These are phyloP conservation scores for Pogonocichla stellata DNA, from an alignment of 2,113 vertebrate genomes.

Conservation along the genomic window DNA sequence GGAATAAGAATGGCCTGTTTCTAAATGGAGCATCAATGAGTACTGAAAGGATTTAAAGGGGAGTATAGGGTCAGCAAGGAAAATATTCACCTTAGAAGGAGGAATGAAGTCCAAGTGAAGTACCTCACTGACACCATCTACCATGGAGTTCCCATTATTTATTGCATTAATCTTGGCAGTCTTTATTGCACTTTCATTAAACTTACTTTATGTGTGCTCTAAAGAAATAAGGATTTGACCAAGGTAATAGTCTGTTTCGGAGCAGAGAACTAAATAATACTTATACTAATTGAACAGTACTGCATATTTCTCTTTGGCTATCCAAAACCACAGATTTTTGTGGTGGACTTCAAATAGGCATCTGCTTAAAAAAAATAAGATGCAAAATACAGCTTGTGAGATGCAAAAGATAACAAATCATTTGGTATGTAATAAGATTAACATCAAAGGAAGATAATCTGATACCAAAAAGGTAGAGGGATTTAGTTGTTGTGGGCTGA, in stretches of 20 bases:
- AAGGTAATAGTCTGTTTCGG: background rate
- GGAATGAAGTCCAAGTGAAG: background rate
- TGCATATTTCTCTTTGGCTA: background rate
- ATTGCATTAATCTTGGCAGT: background rate
- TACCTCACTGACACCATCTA: background rate
- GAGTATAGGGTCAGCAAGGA: background rate
- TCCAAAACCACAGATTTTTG: background rate
- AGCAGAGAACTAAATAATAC: background rate
- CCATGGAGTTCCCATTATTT: background rate
- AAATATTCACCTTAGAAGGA: background rate
- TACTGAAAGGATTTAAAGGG: background rate
- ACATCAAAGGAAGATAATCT: background rate
- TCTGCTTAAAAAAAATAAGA: background rate
- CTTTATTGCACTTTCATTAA: background rate
- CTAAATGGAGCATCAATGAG: background rate
- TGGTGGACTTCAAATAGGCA: background rate
- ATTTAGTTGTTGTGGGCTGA: background rate
- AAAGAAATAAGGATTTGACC: background rate
- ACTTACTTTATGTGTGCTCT: background rate
- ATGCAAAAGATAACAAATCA: background rate
- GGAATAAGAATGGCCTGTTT: background rate
- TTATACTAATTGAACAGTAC: background rate
- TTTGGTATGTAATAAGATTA: background rate
- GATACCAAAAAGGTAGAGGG: background rate
- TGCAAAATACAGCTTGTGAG: background rate